These are phyloP conservation scores for Drosophila mayaguana DNA, from an alignment of 2,888 invertebrate genomes.

Conservation along the genomic window DNA sequence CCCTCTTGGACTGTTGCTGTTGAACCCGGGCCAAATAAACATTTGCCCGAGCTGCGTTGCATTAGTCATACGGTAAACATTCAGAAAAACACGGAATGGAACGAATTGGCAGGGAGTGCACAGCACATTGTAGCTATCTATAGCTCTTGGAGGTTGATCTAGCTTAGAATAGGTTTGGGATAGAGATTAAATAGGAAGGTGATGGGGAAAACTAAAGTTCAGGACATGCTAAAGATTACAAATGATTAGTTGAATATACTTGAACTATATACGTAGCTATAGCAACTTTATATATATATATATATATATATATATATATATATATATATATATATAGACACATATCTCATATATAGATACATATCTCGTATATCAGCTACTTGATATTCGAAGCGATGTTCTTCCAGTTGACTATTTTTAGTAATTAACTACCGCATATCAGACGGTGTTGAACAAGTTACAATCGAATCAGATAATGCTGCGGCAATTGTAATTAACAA, in stretches of 20 bases:
- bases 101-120: background rate
- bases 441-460: background rate
- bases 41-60: constrained; percentile 47
- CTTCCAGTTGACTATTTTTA: background rate
- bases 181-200: background rate
- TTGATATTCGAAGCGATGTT: background rate
- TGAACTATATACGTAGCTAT: too few relatives aligned
- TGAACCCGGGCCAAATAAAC: constrained; percentile 58
- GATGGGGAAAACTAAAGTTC: background rate
- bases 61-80: constrained; percentile 52
- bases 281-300: too few relatives aligned
- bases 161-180: constrained; percentile 5
- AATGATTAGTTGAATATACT: too few relatives aligned
- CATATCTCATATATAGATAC: background rate
- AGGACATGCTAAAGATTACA: too few relatives aligned
- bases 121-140: constrained; percentile 22
- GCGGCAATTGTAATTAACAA: constrained; percentile 30
- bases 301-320: background rate
- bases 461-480: constrained; percentile 13
- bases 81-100: constrained; percentile 5
- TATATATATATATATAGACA: background rate
- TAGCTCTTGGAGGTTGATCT: constrained; percentile 11
- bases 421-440: constrained; percentile 3
- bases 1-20: constrained; percentile 53
- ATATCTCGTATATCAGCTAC: background rate